Evolutionary conservation across 2,888 invertebrate species (phyloP), one percentile per base, ranked within the genome.

Genomic region (Hanleya hanleyi): DNA sequence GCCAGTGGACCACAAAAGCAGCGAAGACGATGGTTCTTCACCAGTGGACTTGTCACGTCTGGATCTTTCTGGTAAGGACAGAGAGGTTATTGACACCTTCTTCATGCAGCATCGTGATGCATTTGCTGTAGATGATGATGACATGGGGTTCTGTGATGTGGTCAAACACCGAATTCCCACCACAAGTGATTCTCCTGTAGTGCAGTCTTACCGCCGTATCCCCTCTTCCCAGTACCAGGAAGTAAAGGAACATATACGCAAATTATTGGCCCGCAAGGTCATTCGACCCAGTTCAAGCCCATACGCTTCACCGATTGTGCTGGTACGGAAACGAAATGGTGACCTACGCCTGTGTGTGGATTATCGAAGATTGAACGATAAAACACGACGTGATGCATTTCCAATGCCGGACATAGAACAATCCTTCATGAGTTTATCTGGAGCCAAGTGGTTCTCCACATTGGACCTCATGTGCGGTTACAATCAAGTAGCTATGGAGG

Each of bases 201-300:
- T 22, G 57, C 57, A 57, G 22, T 29, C 57, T 22, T 57, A 26
- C 22, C 57, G 57, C 7, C 57, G 57, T 57, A 26, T 57, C n/a
- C 57, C 57, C 7, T 26, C 57, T 7, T 57, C 57, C 9, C 57
- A 57, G 26, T 57, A 57, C 26, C 57, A 57, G 22, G 57, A 26
- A 57, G 57, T 57, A 22, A 57, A 57, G 22, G 57, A 57, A 26
- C 57, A 57, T 57, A 57, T 57, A 26, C n/a, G 57, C 9, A 29
- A 57, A 57, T 22, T 57, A 15, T 18, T 57, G 57, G 29, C 22
- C 29, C n/a, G 22, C 7, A 26, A 18, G 57, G 26, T 57, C 29
- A 57, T 57, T 57, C n/a, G 57, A 9, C 57, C 57, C 22, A 57
- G 57, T 22, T 22, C 57, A 7, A 57, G 57, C 26, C 57, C 57